These are phyloP conservation scores for Clarias fuscus DNA, from an alignment of 2,797 vertebrate species.

Conservation along the genomic window DNA sequence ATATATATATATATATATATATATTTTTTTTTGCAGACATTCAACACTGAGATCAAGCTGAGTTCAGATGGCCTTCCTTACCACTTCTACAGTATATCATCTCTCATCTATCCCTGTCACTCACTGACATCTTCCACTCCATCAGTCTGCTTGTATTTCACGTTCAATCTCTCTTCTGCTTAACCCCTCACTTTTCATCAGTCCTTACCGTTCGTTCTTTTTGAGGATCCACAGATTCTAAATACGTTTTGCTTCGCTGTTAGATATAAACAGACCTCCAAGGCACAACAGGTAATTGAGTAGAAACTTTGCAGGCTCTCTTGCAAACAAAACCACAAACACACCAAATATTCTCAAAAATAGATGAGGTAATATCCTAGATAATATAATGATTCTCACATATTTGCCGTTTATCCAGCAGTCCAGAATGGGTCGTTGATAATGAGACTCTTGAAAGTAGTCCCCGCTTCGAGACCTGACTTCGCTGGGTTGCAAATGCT, in stretches of 20 bases:
- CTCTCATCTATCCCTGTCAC: constrained; percentile 39
- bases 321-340: neutral
- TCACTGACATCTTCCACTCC: constrained; percentile 14
- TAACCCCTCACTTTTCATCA: constrained; percentile 1
- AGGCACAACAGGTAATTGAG: neutral
- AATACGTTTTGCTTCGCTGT: neutral
- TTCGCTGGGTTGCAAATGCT: too few relatives aligned
- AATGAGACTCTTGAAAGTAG: too few relatives aligned
- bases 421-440: too few relatives aligned
- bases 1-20: too few relatives aligned
- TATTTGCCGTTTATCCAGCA: too few relatives aligned
- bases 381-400: too few relatives aligned
- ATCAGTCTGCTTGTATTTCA: neutral
- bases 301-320: neutral
- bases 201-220: neutral
- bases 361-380: too few relatives aligned
- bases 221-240: neutral
- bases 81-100: constrained; percentile 51
- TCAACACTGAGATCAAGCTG: constrained; percentile 23
- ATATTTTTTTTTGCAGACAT: constrained; percentile 18
- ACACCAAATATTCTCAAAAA: neutral
- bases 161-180: constrained; percentile 16
- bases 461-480: too few relatives aligned
- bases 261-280: neutral
- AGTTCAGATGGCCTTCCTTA: constrained; percentile 41